Evolutionary conservation across 2,888 invertebrate genomes (phyloP).

Genomic region (Xylota sylvarum): DNA sequence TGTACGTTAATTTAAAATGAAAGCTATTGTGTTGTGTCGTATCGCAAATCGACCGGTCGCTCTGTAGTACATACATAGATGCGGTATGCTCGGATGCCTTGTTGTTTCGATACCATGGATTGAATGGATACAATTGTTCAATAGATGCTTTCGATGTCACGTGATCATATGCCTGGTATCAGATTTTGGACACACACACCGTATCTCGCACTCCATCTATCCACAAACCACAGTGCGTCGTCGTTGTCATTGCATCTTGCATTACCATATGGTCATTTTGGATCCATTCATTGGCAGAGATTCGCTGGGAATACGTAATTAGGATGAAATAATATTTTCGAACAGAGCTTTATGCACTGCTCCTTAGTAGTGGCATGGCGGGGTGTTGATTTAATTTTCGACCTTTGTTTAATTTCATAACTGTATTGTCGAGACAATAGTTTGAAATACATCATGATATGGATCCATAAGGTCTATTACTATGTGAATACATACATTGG

Average conservation of each 20-base stretch:
- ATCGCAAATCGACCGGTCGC: conserved; percentile 45
- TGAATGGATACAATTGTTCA: conserved; percentile 62
- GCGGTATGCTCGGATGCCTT: conserved; percentile 31
- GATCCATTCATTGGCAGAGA: conserved; percentile 63
- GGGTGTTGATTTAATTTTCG: conserved; percentile 59
- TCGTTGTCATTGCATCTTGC: conserved; percentile 44
- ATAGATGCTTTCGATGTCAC: conserved; percentile 68
- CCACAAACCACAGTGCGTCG: conserved; percentile 14
- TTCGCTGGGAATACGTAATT: conserved; percentile 76
- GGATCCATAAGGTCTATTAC: conserved; percentile 20
- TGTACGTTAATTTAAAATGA: conserved; percentile 65
- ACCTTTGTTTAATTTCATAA: conserved; percentile 76
- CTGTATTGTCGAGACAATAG: conserved; percentile 72
- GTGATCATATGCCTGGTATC: conserved; percentile 66
- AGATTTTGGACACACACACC: conserved; percentile 45
- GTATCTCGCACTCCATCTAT: conserved; percentile 5
- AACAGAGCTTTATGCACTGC: conserved; percentile 30
- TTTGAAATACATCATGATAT: conserved; percentile 44
- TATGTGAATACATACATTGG: neutral
- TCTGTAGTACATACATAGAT: conserved; percentile 16
- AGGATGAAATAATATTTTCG: conserved; percentile 66
- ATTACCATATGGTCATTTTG: conserved; percentile 70
- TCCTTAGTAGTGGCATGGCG: neutral
- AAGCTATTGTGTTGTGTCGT: conserved; percentile 46
- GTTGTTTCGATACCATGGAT: conserved; percentile 47